Base-by-base conservation (phyloP, 2,888 invertebrate species). In the Cerceris ruficornis region DNA sequence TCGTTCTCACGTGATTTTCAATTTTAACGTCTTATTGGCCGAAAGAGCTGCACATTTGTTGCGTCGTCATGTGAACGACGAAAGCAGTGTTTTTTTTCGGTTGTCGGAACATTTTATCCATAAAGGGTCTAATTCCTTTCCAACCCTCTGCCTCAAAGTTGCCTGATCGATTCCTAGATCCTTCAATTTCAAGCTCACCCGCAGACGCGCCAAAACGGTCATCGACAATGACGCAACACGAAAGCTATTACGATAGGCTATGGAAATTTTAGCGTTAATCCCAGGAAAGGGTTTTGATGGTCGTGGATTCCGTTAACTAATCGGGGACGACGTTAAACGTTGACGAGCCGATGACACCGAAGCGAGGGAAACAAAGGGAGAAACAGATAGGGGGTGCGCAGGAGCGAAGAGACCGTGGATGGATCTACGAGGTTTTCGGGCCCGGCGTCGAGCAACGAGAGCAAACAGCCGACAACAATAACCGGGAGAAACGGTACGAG, bases 321-420 rank as follows among this genome's bases (percentile, higher is more conserved):
- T 76, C 71, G 74, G 28, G 55, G 55, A 52, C 62, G 80, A 75
- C 64, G 77, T 73, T 80, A 69, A 80, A 80, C 77, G 28, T 71
- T 75, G 80, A 75, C 73, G 72, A 79, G 65, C 75, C 69, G 75
- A 75, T 77, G 83, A 81, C 73, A 77, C 64, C 66, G 67, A 17
- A 57, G 43, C 46, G 59, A n/a, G 67, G 59, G 57, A 66, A 66
- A 80, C 77, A 69, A 77, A 83, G 77, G 73, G 75, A 69, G 80
- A 69, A 68, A 74, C 58, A 58, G 61, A 13, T 28, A 6, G 13
- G 57, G 43, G 72, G 59, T 43, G 46, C 62, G 57, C 13, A 15
- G 42, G 17, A 50, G 7, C n/a, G 28, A 13, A 17, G 42, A 46
- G 58, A 42, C 50, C 46, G 43, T 46, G 17, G 55, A 43, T 42